These are phyloP conservation scores for Rhodinocichla rosea DNA, from an alignment of 2,113 vertebrate species.

Conservation along the genomic window DNA sequence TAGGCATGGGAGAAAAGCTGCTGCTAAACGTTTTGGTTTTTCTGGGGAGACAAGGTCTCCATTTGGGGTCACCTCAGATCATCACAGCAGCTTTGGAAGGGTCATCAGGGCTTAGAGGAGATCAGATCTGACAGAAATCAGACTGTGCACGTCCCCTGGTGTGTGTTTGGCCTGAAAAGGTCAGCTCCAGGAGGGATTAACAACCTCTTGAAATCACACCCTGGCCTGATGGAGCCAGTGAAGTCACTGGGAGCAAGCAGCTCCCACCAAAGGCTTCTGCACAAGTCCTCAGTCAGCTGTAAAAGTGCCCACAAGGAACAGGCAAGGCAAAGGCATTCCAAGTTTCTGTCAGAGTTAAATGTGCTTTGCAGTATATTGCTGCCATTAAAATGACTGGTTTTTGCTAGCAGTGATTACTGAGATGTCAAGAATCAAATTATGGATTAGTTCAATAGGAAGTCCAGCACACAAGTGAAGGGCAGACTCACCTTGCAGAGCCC, in stretches of 20 bases:
- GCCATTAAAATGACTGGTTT: not conserved
- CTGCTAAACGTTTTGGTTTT: not conserved
- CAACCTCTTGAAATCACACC: not conserved
- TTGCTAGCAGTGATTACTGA: conserved; percentile 20
- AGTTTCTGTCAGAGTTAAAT: conserved; percentile 1
- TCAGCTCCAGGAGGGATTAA: not conserved
- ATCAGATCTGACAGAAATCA: not conserved
- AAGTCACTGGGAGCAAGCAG: not conserved
- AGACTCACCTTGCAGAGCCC: not conserved
- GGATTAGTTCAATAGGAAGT: not conserved
- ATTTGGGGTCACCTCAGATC: not conserved
- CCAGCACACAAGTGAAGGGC: not conserved
- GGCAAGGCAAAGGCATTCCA: not conserved
- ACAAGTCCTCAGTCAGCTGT: not conserved
- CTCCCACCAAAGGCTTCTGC: not conserved
- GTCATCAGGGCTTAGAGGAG: not conserved
- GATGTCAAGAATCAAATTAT: conserved; percentile 26
- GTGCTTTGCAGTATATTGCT: not conserved
- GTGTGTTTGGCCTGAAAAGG: not conserved
- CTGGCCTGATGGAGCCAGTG: not conserved
- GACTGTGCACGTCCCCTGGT: accelerated
- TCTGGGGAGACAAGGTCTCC: not conserved
- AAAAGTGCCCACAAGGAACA: not conserved
- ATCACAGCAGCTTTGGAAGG: not conserved
- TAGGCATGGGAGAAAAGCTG: not conserved